These are phyloP conservation scores for Acrocephalus arundinaceus DNA, from an alignment of 2,113 vertebrate species.

Conservation along the genomic window DNA sequence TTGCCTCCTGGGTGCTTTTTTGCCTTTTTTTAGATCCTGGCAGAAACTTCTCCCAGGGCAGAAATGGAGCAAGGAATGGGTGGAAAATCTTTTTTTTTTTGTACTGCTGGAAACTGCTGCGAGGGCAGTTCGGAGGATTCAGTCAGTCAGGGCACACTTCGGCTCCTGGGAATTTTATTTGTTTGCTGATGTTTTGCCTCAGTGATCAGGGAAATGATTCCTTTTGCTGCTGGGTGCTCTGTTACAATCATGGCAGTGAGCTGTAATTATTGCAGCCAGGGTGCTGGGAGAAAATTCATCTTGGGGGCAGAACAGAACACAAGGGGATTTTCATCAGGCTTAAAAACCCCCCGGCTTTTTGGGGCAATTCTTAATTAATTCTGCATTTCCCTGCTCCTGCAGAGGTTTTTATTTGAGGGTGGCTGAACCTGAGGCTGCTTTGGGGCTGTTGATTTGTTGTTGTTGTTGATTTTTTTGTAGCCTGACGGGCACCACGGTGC, in stretches of 20 bases:
- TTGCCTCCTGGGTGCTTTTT: neutral
- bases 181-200: neutral
- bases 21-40: no score
- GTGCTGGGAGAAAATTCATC: accelerated
- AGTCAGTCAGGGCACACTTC: neutral
- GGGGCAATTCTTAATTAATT: neutral
- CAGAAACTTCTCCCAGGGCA: neutral
- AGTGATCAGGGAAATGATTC: neutral
- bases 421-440: neutral
- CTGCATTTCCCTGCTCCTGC: neutral
- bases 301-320: neutral
- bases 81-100: neutral
- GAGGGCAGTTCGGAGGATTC: neutral
- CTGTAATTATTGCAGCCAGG: neutral
- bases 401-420: neutral
- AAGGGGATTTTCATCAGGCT: accelerated
- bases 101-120: accelerated
- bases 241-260: neutral
- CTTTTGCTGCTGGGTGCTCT: neutral
- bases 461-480: slow-evolving; percentile 68
- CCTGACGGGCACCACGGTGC: slow-evolving; percentile 90
- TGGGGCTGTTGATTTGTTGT: neutral
- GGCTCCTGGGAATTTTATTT: neutral
- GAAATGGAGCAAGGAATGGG: accelerated
- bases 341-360: accelerated